Evolutionary conservation across 2,888 invertebrate species (phyloP).

Genomic region (Tenthredo mesomela): DNA sequence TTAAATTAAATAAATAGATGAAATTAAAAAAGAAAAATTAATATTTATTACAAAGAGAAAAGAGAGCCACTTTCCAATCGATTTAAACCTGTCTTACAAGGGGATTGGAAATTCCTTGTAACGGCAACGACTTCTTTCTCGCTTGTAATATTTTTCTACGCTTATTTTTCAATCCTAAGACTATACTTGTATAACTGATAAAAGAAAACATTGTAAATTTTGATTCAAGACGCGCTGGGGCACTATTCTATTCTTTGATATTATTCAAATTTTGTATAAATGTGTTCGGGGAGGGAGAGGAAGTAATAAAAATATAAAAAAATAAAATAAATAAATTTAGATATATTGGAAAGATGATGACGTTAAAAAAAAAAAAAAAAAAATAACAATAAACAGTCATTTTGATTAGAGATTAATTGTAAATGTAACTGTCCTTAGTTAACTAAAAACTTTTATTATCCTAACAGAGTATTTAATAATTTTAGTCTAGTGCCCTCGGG

Average conservation of each 20-base stretch:
- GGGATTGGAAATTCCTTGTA: not conserved
- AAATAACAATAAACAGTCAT: conserved; percentile 9
- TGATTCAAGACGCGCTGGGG: conserved; percentile 12
- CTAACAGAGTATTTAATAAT: conserved; percentile 31
- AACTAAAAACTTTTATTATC: conserved; percentile 35
- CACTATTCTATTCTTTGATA: conserved; percentile 27
- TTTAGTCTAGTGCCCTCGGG: conserved; percentile 27
- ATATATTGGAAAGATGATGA: conserved; percentile 1
- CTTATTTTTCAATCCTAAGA: conserved; percentile 20
- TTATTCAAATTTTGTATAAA: not conserved
- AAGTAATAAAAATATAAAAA: not conserved
- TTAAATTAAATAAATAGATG: not conserved
- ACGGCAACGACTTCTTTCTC: not conserved
- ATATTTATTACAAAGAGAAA: not conserved
- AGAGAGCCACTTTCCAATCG: not conserved
- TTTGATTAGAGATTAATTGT: conserved; percentile 29
- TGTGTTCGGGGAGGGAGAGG: not conserved
- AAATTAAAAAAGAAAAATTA: not conserved
- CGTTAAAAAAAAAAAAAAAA: conserved; percentile 2
- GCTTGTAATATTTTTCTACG: conserved; percentile 31
- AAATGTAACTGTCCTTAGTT: conserved; percentile 38
- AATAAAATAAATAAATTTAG: too few relatives aligned
- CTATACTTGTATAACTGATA: conserved; percentile 1
- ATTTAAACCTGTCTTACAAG: not conserved
- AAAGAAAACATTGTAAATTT: not conserved